These are phyloP conservation scores for Altica lythri DNA, from an alignment of 2,888 invertebrate species.

Conservation along the genomic window DNA sequence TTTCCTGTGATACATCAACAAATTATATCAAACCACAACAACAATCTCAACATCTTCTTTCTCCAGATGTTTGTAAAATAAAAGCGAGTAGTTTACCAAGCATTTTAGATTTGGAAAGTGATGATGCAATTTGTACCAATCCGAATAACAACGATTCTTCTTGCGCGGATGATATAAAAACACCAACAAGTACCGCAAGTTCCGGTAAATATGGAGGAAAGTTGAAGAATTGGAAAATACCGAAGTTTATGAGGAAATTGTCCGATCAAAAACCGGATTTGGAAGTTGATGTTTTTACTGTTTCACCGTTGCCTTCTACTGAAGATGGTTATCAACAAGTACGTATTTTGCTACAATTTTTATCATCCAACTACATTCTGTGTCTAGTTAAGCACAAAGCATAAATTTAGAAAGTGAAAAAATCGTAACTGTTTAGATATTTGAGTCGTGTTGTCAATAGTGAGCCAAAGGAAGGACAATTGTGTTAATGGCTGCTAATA, in stretches of 20 bases:
- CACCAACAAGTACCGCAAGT: constrained; percentile 70
- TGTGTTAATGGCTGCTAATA: too few relatives aligned
- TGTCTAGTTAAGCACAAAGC: too few relatives aligned
- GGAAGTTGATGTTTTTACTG: constrained; percentile 48
- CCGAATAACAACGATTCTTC: constrained; percentile 31
- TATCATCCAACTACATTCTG: too few relatives aligned
- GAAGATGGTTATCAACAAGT: constrained; percentile 49
- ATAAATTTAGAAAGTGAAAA: too few relatives aligned
- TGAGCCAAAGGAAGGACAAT: background rate
- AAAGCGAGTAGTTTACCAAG: constrained; percentile 82
- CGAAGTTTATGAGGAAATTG: constrained; percentile 68
- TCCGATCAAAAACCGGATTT: constrained; percentile 40
- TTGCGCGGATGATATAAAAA: constrained; percentile 61
- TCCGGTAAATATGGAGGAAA: constrained; percentile 61
- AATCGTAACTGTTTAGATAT: too few relatives aligned
- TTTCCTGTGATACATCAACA: constrained; percentile 53
- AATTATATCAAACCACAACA: constrained; percentile 43
- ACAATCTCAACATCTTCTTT: constrained; percentile 62
- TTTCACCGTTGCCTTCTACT: constrained; percentile 38
- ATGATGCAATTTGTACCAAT: constrained; percentile 24
- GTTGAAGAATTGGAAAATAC: constrained; percentile 71
- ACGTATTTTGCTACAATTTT: constrained; percentile 10
- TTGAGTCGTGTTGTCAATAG: too few relatives aligned
- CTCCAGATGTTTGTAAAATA: constrained; percentile 65
- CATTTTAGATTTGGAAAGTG: constrained; percentile 76